Base-by-base conservation (phyloP, 2,888 invertebrate genomes). In the Agriopis leucophaearia region DNA sequence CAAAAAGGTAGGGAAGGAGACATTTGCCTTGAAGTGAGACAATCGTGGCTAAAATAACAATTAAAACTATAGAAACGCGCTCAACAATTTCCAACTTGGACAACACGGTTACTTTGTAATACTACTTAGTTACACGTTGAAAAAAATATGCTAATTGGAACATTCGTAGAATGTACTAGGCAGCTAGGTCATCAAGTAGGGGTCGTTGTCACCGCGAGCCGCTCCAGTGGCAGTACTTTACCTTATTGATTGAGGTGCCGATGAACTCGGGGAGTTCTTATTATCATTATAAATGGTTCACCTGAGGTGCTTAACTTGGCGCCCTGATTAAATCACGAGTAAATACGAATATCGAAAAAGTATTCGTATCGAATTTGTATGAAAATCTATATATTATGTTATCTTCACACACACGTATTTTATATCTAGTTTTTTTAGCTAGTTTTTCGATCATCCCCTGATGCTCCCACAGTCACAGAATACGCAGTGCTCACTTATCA, bases 231-330 rank as follows among this genome's bases (percentile, higher is more conserved):
- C 81, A 73, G 78, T 80, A 77, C 77, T 58, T 70, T 90, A 91
- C 75, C 64, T 69, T 91, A 92, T 92, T 85, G 91, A 92, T 92
- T 91, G 82, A 82, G 83, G 83, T 84, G 85, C 75, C 83, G 80
- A 78, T 78, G 82, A 85, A 83, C 85, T 78, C 60, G 4, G 67
- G 45, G 15, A 66, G 64, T 67, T 76, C 72, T 66, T 70, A 73
- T 66, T 68, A 71, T 73, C 66, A 70, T 69, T 68, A 73, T 40
- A 48, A 57, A 64, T 64, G 55, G 66, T 72, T 71, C 64, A 68
- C 72, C 61, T 70, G 69, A 58, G 42, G 58, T 60, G 47, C 47
- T 63, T 45, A 45, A 56, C 38, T 16, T 52, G 12, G 38, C 18
- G 64, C 44, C 40, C 44, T 56, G 27, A 50, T 59, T 59, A 27